Evolutionary conservation across 2,797 vertebrate genomes (phyloP).

Genomic region (Anolis apletophallus): DNA sequence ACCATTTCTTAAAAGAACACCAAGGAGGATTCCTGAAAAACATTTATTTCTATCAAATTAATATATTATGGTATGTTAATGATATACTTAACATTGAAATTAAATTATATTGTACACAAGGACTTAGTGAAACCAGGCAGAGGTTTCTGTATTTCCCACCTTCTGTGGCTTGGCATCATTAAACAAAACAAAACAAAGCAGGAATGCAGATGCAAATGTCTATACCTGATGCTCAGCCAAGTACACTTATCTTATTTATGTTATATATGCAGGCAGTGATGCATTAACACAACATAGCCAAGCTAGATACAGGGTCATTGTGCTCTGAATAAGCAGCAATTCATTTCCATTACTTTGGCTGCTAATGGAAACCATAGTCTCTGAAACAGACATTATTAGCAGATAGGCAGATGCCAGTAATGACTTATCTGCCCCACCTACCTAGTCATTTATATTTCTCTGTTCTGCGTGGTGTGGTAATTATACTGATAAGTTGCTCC

Average conservation of each 20-base stretch:
- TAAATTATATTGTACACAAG: slow-evolving; percentile 71
- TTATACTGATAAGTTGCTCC: slow-evolving; percentile 58
- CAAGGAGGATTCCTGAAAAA: slow-evolving; percentile 64
- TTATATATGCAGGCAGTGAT: slow-evolving; percentile 30
- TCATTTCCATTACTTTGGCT: slow-evolving; percentile 50
- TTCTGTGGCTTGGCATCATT: slow-evolving; percentile 73
- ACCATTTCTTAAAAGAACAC: slow-evolving; percentile 55
- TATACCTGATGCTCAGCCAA: slow-evolving; percentile 54
- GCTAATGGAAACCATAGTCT: slow-evolving; percentile 65
- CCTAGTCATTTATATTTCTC: slow-evolving; percentile 65
- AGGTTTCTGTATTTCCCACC: slow-evolving; percentile 66
- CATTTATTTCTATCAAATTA: slow-evolving; percentile 75
- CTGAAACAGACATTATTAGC: slow-evolving; percentile 78
- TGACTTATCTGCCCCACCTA: slow-evolving; percentile 59
- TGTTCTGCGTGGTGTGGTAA: slow-evolving; percentile 67
- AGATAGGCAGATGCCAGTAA: slow-evolving; percentile 75
- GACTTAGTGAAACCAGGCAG: slow-evolving; percentile 74
- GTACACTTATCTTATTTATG: slow-evolving; percentile 56
- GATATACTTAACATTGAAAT: slow-evolving; percentile 61
- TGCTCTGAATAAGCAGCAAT: slow-evolving; percentile 53
- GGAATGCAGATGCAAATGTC: slow-evolving; percentile 66
- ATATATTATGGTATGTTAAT: slow-evolving; percentile 51
- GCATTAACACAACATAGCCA: slow-evolving; percentile 51
- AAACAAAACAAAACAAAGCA: slow-evolving; percentile 54
- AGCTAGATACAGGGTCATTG: slow-evolving; percentile 24